Conservation (phyloP, 2,888 invertebrate genomes). For the Drosophila dives region DNA sequence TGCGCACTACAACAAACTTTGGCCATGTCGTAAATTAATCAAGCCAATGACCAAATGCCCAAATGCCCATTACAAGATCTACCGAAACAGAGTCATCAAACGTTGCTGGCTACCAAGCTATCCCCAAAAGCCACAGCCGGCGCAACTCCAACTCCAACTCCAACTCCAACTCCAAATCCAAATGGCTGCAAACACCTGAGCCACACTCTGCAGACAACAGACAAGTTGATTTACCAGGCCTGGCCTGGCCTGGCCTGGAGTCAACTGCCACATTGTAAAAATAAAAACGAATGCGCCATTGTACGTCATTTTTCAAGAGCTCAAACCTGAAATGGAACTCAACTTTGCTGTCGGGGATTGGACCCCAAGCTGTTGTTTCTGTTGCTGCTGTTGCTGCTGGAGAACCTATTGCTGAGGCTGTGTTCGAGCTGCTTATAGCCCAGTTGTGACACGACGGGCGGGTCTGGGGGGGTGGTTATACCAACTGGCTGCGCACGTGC, state of each 20-base stretch:
- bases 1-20: conserved; percentile 35
- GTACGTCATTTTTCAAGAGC: conserved; percentile 73
- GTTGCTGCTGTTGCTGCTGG: neutral
- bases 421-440: conserved; percentile 17
- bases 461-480: conserved; percentile 36
- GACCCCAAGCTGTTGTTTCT: conserved; percentile 26
- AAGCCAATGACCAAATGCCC: conserved; percentile 48
- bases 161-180: conserved; percentile 13
- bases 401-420: neutral
- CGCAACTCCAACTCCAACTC: conserved; percentile 7
- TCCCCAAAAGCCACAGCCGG: conserved; percentile 21
- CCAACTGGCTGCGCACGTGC: conserved; percentile 71
- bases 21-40: conserved; percentile 75
- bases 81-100: conserved; percentile 72
- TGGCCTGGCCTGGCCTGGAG: conserved; percentile 38
- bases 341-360: conserved; percentile 39
- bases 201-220: conserved; percentile 58
- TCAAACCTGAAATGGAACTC: conserved; percentile 74
- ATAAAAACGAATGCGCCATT: conserved; percentile 56
- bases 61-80: conserved; percentile 50
- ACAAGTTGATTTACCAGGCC: conserved; percentile 76
- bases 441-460: conserved; percentile 35
- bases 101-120: conserved; percentile 50
- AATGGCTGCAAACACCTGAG: conserved; percentile 59
- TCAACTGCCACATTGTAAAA: conserved; percentile 12